A percentile compares a stretch with the other conserved stretches of the same genome.
phyloP scores from a whole-genome alignment of 1,140 invertebrate genomes.

The Lasioglossum baleicum region DNA sequence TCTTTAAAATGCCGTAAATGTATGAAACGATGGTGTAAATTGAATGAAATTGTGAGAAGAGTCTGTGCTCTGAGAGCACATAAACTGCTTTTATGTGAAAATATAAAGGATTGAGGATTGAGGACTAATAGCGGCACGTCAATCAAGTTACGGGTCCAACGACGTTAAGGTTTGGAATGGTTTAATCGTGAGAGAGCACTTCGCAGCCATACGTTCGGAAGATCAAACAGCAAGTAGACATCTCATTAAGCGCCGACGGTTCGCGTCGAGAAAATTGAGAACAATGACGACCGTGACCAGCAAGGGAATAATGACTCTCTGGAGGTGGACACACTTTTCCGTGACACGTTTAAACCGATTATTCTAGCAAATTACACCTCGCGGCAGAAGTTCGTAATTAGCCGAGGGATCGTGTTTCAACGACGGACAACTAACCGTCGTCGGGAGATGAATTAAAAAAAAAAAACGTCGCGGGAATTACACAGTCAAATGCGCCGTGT shows the following conservation, averaged over 20 bases:
- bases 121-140: too few relatives aligned
- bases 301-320: constrained; percentile 15
- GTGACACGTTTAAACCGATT: constrained; percentile 23
- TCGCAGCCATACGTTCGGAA: neutral
- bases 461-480: neutral
- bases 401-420: constrained; percentile 9
- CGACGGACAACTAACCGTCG: neutral
- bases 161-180: neutral
- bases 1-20: too few relatives aligned
- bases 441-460: neutral
- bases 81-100: too few relatives aligned
- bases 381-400: constrained; percentile 11
- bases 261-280: constrained; percentile 4
- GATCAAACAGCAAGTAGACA: constrained; percentile 5
- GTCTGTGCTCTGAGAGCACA: too few relatives aligned
- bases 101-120: too few relatives aligned
- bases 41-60: too few relatives aligned
- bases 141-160: too few relatives aligned
- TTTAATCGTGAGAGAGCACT: too few relatives aligned
- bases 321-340: neutral
- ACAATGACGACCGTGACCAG: constrained; percentile 1
- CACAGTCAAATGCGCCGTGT: neutral
- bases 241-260: constrained; percentile 4
- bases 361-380: neutral
- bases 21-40: too few relatives aligned